Conservation (phyloP, 2,797 vertebrate species). For the Acrocephalus scirpaceus region DNA sequence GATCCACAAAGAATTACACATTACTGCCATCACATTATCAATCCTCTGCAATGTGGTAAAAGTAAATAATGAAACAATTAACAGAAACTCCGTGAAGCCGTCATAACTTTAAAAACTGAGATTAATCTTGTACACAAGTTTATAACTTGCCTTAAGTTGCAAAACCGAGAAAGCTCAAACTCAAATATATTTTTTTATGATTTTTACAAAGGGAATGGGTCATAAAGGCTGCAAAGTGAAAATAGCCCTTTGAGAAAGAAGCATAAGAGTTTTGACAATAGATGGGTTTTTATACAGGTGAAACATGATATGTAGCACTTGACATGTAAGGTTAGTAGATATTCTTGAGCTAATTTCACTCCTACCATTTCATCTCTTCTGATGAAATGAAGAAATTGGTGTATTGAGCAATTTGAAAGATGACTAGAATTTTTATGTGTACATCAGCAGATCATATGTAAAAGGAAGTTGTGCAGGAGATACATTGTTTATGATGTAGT, state of each 20-base stretch:
- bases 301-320: background rate
- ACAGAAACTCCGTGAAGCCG: background rate
- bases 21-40: background rate
- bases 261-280: background rate
- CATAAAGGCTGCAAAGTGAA: background rate
- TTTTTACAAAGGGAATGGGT: background rate
- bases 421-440: background rate
- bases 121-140: background rate
- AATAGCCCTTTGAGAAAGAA: background rate
- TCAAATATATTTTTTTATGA: background rate
- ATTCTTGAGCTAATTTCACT: background rate
- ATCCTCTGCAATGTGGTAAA: background rate
- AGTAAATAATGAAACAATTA: slow-evolving; percentile 31
- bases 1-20: background rate
- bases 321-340: background rate
- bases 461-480: background rate
- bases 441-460: background rate
- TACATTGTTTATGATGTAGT: background rate
- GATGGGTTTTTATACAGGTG: background rate
- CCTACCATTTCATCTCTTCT: background rate
- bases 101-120: background rate
- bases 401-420: background rate
- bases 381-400: background rate
- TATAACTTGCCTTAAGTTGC: background rate
- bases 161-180: background rate